These are phyloP conservation scores for Prionailurus viverrinus DNA, from an alignment of 2,113 vertebrate genomes.

Conservation along the genomic window DNA sequence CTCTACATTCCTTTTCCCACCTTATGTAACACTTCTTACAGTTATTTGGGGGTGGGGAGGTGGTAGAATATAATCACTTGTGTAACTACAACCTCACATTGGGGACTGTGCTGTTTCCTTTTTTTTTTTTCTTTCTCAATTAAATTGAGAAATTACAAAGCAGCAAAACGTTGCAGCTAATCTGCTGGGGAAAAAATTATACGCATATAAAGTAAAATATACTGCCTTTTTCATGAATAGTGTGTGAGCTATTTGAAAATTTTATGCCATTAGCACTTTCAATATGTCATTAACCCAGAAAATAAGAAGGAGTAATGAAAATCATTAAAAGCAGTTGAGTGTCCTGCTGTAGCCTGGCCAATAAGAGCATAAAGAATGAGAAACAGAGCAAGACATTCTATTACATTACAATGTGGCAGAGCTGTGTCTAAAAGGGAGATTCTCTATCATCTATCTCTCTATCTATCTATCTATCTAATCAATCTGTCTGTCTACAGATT, in stretches of 20 bases:
- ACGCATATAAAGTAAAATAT: constrained; percentile 79
- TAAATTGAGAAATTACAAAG: constrained; percentile 77
- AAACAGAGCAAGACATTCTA: constrained; percentile 36
- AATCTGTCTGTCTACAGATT: not conserved
- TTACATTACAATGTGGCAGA: not conserved
- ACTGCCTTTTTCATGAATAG: constrained; percentile 75
- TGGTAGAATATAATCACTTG: not conserved
- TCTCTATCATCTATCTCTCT: not conserved
- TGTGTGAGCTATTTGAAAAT: constrained; percentile 72
- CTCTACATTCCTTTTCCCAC: not conserved
- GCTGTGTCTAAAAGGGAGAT: not conserved
- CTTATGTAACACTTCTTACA: not conserved
- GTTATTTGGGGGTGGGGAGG: not conserved
- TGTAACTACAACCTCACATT: not conserved
- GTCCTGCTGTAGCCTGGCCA: constrained; percentile 71
- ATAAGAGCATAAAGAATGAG: constrained; percentile 65
- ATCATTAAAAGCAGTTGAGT: constrained; percentile 75
- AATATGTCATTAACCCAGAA: constrained; percentile 74
- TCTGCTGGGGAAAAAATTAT: constrained; percentile 62
- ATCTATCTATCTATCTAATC: not conserved
- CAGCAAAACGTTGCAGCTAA: constrained; percentile 64
- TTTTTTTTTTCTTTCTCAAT: not conserved
- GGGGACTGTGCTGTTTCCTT: not conserved
- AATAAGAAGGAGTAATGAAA: constrained; percentile 75
- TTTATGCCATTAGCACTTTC: constrained; percentile 76